A percentile compares a stretch with the other conserved stretches of the same genome.
Evolutionary conservation across 2,797 vertebrate genomes (phyloP).

Genomic region (Parotocinclus haroldoi): DNA sequence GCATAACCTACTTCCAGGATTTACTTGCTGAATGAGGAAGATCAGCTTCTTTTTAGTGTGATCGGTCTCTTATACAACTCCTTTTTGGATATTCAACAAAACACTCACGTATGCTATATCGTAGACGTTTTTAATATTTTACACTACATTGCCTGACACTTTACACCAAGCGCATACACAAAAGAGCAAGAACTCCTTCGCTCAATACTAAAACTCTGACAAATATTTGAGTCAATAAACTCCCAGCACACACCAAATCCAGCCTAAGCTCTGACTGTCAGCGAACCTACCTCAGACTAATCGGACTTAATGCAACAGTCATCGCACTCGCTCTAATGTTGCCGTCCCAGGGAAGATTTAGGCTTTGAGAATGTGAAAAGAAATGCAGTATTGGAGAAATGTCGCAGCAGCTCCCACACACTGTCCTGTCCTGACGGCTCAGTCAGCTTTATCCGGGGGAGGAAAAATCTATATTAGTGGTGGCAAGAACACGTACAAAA

Average conservation of each 20-base stretch:
- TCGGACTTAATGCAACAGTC: slow-evolving; percentile 38
- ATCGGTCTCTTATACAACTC: no score
- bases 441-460: slow-evolving; percentile 41
- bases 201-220: slow-evolving; percentile 20
- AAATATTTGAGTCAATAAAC: slow-evolving; percentile 35
- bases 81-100: no score
- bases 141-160: neutral
- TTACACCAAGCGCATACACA: no score
- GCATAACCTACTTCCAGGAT: no score
- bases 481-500: slow-evolving; percentile 38
- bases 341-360: slow-evolving; percentile 41
- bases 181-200: neutral
- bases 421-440: slow-evolving; percentile 37
- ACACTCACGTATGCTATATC: neutral
- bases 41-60: neutral
- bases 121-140: neutral
- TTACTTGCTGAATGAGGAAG: neutral
- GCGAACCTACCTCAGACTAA: slow-evolving; percentile 34
- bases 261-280: slow-evolving; percentile 39
- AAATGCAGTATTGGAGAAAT: slow-evolving; percentile 47
- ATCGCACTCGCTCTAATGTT: slow-evolving; percentile 39
- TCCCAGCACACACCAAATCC: slow-evolving; percentile 34
- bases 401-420: slow-evolving; percentile 26
- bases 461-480: slow-evolving; percentile 40
- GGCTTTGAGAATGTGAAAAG: slow-evolving; percentile 37